Conservation (phyloP, 2,888 invertebrate species). For the Callosobruchus maculatus region DNA sequence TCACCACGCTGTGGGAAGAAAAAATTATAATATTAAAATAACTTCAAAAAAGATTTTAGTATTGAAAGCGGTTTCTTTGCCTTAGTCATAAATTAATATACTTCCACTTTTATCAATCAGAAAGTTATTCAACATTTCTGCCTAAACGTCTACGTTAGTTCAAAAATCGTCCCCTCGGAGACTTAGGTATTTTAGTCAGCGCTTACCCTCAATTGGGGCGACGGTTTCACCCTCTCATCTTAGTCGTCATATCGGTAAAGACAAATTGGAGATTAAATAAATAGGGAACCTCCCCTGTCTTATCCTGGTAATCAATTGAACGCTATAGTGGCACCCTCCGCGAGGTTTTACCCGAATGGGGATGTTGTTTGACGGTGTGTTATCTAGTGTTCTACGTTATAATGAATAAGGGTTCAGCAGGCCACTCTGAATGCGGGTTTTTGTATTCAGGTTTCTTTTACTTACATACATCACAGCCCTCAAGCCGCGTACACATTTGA, state of each 20-base stretch:
- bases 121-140: no score
- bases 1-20: no score
- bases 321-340: conserved; percentile 16
- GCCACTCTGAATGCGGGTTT: no score
- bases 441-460: no score
- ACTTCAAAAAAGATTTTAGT: no score
- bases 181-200: background rate
- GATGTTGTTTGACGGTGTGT: conserved; percentile 1
- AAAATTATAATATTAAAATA: no score
- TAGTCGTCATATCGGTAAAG: conserved; percentile 6
- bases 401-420: background rate
- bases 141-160: no score
- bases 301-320: conserved; percentile 17
- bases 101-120: no score
- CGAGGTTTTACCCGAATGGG: conserved; percentile 10
- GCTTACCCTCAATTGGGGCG: background rate
- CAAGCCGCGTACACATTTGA: no score
- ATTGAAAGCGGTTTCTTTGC: no score
- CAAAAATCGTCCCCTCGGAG: background rate
- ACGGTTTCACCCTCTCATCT: background rate
- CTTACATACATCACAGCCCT: no score
- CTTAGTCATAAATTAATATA: no score
- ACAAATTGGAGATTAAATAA: conserved; percentile 22
- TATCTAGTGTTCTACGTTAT: background rate
- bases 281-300: conserved; percentile 13